Conservation (phyloP, 1,140 invertebrate species). For the Triops longicaudatus region DNA sequence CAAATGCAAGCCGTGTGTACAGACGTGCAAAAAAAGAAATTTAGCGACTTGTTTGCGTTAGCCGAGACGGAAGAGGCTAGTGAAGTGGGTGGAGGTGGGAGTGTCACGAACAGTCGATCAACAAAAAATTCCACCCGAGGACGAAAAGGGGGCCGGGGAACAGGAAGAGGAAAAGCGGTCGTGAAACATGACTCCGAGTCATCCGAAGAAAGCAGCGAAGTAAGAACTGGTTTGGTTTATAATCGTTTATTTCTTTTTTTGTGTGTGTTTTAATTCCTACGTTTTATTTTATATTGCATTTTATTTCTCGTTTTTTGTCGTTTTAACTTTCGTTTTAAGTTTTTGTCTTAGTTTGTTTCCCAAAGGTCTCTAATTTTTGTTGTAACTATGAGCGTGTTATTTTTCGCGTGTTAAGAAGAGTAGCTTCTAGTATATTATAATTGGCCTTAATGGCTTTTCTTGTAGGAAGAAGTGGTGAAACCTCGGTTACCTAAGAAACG, state of each 20-base stretch:
- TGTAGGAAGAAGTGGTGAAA: slow-evolving; percentile 33
- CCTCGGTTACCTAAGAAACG: slow-evolving; percentile 26
- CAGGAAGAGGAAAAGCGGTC: slow-evolving; percentile 46
- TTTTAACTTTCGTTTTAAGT: too few relatives aligned
- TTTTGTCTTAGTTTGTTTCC: too few relatives aligned
- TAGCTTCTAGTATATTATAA: slow-evolving; percentile 27
- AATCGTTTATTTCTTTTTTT: too few relatives aligned
- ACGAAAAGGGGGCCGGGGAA: slow-evolving; percentile 42
- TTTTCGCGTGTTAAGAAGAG: too few relatives aligned
- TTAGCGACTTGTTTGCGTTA: slow-evolving; percentile 80
- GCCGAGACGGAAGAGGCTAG: slow-evolving; percentile 74
- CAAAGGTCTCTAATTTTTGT: too few relatives aligned
- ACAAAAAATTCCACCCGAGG: slow-evolving; percentile 41
- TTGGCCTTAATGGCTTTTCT: not conserved
- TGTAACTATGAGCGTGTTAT: too few relatives aligned
- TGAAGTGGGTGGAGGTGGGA: slow-evolving; percentile 38
- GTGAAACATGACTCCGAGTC: slow-evolving; percentile 49
- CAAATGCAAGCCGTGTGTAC: slow-evolving; percentile 52
- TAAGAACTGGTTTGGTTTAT: slow-evolving; percentile 38
- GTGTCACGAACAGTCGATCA: slow-evolving; percentile 39
- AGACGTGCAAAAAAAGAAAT: slow-evolving; percentile 77
- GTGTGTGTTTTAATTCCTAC: too few relatives aligned
- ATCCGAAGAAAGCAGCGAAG: slow-evolving; percentile 71
- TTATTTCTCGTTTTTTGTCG: too few relatives aligned
- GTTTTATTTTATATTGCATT: too few relatives aligned